These are phyloP conservation scores for Phaenicophaeus curvirostris DNA, from an alignment of 2,797 vertebrate genomes.

Conservation along the genomic window DNA sequence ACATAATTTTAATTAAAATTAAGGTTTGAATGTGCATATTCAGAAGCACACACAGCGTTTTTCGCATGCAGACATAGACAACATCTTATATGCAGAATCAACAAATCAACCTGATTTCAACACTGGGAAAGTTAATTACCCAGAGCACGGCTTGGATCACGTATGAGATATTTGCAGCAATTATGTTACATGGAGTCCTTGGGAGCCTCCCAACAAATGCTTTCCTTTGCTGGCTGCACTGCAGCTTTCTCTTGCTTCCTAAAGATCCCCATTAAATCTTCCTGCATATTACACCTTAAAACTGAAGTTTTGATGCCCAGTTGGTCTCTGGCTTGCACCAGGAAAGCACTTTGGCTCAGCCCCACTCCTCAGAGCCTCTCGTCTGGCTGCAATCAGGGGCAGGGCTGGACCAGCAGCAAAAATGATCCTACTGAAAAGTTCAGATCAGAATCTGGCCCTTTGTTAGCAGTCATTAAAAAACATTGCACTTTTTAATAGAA, in stretches of 20 bases:
- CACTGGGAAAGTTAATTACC: constrained; percentile 16
- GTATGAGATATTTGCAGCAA: neutral
- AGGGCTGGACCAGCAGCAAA: neutral
- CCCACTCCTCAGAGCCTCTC: too few relatives aligned
- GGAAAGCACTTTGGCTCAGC: neutral
- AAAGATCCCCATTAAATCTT: neutral
- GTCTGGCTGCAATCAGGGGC: neutral
- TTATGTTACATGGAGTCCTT: neutral
- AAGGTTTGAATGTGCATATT: constrained; percentile 4
- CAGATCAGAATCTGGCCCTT: constrained; percentile 47
- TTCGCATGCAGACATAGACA: neutral
- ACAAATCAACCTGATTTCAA: constrained; percentile 52
- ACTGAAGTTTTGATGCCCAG: neutral
- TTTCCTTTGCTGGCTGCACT: neutral
- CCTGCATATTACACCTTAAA: neutral
- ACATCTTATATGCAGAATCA: constrained; percentile 17
- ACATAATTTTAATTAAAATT: constrained; percentile 32
- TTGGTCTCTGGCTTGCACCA: neutral
- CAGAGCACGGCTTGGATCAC: neutral
- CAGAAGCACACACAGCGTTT: neutral
- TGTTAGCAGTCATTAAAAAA: constrained; percentile 64
- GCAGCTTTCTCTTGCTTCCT: neutral
- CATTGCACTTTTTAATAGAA: constrained; percentile 52
- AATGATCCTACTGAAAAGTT: neutral
- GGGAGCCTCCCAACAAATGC: neutral